Conservation (phyloP, 35 echinoderm and acorn worm genomes). For the Anneissia japonica region DNA sequence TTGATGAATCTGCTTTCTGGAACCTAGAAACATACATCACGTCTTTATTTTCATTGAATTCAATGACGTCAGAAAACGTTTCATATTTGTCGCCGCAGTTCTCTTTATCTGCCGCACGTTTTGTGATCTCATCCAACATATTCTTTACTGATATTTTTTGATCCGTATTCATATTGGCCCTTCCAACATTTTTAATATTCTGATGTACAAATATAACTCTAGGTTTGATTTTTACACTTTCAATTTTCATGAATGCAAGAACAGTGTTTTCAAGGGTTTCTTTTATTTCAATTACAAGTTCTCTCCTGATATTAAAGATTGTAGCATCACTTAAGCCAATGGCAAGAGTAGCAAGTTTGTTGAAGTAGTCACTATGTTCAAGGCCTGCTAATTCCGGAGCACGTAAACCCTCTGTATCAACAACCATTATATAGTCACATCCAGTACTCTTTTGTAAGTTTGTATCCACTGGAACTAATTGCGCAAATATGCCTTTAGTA, state of each 20-base stretch:
- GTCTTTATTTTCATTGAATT: conserved; percentile 11
- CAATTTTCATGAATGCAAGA: conserved; percentile 31
- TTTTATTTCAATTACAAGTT: conserved; percentile 8
- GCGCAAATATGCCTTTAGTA: conserved; percentile 26
- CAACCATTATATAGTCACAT: conserved; percentile 10
- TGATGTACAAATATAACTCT: conserved; percentile 23
- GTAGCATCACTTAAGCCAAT: conserved; percentile 21
- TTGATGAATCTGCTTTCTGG: not conserved
- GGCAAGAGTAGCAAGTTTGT: conserved; percentile 21
- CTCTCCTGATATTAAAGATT: conserved; percentile 20
- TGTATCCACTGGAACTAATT: conserved; percentile 18
- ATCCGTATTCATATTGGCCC: not conserved
- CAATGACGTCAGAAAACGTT: conserved; percentile 29
- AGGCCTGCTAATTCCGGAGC: conserved; percentile 14
- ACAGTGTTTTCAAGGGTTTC: conserved; percentile 20
- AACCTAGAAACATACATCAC: conserved; percentile 29
- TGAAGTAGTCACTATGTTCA: conserved; percentile 7
- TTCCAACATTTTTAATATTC: not conserved
- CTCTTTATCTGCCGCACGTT: not conserved
- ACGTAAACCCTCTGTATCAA: conserved; percentile 30
- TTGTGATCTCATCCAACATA: conserved; percentile 5
- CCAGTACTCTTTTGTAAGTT: not conserved
- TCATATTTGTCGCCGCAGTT: too few relatives aligned
- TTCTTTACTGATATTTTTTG: not conserved
- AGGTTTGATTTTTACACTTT: not conserved